phyloP scores from a whole-genome alignment of 2,888 invertebrate species.

The Unio pictorum region DNA sequence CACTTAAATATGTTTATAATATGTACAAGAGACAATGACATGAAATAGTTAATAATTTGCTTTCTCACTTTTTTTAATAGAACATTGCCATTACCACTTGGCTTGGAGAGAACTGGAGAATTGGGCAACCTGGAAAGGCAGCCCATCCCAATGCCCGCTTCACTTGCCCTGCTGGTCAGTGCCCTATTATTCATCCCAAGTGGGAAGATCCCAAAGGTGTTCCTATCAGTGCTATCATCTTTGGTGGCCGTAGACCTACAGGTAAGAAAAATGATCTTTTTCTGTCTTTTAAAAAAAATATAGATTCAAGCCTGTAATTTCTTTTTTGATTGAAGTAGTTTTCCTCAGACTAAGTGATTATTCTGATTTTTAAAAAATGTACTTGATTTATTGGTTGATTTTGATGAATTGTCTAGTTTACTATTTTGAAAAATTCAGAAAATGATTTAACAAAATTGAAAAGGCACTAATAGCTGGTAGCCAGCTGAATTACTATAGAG shows the following conservation, averaged over 20 bases:
- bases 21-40: neutral
- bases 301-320: too few species aligned
- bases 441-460: too few species aligned
- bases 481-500: too few species aligned
- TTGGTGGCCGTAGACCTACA: conserved; percentile 94
- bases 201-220: conserved; percentile 98
- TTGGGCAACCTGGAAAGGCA: conserved; percentile 77
- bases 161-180: conserved; percentile 94
- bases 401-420: too few species aligned
- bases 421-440: too few species aligned
- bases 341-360: too few species aligned
- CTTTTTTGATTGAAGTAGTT: too few species aligned
- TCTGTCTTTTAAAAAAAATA: too few species aligned
- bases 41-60: neutral
- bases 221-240: conserved; percentile 94
- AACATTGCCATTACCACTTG: conserved; percentile 59
- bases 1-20: neutral
- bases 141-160: conserved; percentile 98
- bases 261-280: conserved; percentile 28
- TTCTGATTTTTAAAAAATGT: too few species aligned
- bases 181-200: conserved; percentile 91
- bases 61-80: conserved; percentile 20
- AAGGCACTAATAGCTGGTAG: too few species aligned
- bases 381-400: too few species aligned
- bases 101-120: conserved; percentile 68